These are phyloP conservation scores for Lordiphosa mommai DNA, from an alignment of 1,140 invertebrate genomes.

Conservation along the genomic window DNA sequence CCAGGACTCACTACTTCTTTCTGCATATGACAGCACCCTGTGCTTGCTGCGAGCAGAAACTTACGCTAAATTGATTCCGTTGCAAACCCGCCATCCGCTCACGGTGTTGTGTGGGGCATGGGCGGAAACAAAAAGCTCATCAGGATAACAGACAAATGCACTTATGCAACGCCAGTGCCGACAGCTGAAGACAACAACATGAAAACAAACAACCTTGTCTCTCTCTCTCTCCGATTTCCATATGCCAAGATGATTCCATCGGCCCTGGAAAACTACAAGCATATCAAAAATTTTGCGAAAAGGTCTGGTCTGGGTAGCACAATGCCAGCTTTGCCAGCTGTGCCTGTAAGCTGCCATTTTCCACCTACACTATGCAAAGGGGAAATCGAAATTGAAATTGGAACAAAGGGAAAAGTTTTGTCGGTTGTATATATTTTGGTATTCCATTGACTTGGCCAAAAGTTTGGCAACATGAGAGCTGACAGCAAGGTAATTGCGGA, in stretches of 20 bases:
- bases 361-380: conserved; percentile 14
- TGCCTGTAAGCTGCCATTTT: too few relatives aligned
- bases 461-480: too few relatives aligned
- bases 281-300: conserved; percentile 11
- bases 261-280: conserved; percentile 15
- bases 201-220: conserved; percentile 43
- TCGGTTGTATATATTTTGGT: too few relatives aligned
- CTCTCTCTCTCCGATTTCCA: conserved; percentile 27
- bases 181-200: conserved; percentile 32
- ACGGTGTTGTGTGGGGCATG: too few relatives aligned
- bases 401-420: too few relatives aligned
- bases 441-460: too few relatives aligned
- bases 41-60: conserved; percentile 36
- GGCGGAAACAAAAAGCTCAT: conserved; percentile 39
- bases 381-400: not conserved
- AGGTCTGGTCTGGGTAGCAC: not conserved
- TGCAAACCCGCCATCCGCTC: conserved; percentile 51
- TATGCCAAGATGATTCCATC: conserved; percentile 11
- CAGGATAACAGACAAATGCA: conserved; percentile 69
- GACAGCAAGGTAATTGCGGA: too few relatives aligned
- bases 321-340: conserved; percentile 11
- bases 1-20: conserved; percentile 15
- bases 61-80: conserved; percentile 74
- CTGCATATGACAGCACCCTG: conserved; percentile 59
- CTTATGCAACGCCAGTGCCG: conserved; percentile 55